These are phyloP conservation scores for Steromphala cineraria DNA, from an alignment of 2,888 invertebrate genomes.

Conservation along the genomic window DNA sequence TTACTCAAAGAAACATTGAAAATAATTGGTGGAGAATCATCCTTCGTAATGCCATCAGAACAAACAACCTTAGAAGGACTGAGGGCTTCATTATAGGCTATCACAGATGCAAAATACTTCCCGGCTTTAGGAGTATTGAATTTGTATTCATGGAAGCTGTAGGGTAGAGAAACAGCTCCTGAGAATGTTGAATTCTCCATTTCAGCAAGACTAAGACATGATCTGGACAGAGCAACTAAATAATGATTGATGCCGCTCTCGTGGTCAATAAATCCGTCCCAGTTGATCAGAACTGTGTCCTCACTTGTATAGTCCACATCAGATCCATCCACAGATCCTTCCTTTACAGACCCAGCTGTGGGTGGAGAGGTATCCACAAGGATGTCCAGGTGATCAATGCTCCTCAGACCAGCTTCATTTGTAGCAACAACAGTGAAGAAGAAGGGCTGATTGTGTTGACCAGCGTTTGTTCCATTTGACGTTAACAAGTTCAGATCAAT, in stretches of 20 bases:
- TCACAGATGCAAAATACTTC: slow-evolving; percentile 45
- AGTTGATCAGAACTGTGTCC: slow-evolving; percentile 8
- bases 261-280: slow-evolving; percentile 39
- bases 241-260: slow-evolving; percentile 37
- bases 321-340: slow-evolving; percentile 26
- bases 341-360: slow-evolving; percentile 31
- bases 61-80: slow-evolving; percentile 50
- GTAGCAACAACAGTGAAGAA: slow-evolving; percentile 36
- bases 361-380: slow-evolving; percentile 39
- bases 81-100: slow-evolving; percentile 61
- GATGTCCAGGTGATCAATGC: slow-evolving; percentile 30
- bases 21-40: slow-evolving; percentile 39
- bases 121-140: slow-evolving; percentile 30
- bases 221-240: slow-evolving; percentile 13
- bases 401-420: slow-evolving; percentile 38
- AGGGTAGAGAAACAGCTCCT: neutral
- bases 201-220: slow-evolving; percentile 26
- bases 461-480: slow-evolving; percentile 19
- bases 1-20: slow-evolving; percentile 33
- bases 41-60: slow-evolving; percentile 55
- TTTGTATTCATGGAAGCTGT: neutral
- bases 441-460: slow-evolving; percentile 38
- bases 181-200: neutral
- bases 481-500: slow-evolving; percentile 27
- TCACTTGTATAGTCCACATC: slow-evolving; percentile 37